A percentile compares a stretch with the other conserved stretches of the same genome.
These are phyloP conservation scores for Alethe diademata DNA, from an alignment of 2,113 vertebrate species.

Conservation along the genomic window DNA sequence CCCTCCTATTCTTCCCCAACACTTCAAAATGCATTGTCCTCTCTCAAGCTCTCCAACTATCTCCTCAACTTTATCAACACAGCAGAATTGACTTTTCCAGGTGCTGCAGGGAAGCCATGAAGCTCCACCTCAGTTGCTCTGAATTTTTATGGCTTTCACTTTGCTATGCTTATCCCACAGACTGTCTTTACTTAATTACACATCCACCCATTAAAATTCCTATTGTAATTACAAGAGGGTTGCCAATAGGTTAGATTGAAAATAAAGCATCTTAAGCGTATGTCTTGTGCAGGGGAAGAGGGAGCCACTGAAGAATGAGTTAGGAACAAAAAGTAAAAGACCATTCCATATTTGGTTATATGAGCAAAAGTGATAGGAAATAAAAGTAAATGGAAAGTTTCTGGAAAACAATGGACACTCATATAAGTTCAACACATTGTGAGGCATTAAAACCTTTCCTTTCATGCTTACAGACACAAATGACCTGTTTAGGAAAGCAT, in stretches of 20 bases:
- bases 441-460: neutral
- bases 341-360: neutral
- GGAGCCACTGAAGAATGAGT: neutral
- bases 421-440: neutral
- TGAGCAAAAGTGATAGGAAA: neutral
- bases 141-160: conserved; percentile 9
- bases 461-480: neutral
- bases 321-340: neutral
- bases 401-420: neutral
- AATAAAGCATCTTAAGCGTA: neutral
- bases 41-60: neutral
- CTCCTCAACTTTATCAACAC: neutral
- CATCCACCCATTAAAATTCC: conserved; percentile 11
- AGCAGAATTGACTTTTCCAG: neutral
- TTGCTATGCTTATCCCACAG: neutral
- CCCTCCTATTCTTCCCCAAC: neutral
- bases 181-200: conserved; percentile 13
- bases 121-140: neutral
- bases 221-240: neutral
- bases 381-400: neutral
- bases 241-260: neutral
- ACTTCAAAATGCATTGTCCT: neutral
- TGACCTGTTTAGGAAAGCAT: neutral
- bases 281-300: neutral
- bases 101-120: neutral